Evolutionary conservation across 2,888 invertebrate species (phyloP).

Genomic region (Limnephilus auricula): DNA sequence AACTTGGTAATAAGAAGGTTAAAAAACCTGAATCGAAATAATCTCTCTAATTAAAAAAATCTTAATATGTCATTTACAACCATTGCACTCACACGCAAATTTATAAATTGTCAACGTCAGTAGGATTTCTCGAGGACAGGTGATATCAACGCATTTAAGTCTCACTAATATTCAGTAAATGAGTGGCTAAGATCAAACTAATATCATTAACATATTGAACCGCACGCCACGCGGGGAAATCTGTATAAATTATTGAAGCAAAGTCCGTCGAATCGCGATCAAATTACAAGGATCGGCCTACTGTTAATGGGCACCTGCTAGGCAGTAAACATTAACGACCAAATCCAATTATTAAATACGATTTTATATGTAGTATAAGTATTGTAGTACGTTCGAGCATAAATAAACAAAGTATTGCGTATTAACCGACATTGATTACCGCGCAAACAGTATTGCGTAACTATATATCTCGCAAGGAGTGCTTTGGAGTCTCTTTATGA

Average conservation of each 20-base stretch:
- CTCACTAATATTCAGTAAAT: constrained; percentile 4
- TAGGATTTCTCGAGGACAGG: neutral
- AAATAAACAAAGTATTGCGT: constrained; percentile 38
- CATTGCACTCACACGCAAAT: constrained; percentile 3
- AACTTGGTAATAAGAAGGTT: neutral
- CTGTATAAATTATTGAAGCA: constrained; percentile 40
- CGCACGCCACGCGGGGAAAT: constrained; percentile 28
- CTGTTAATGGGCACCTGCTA: constrained; percentile 37
- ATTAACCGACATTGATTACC: constrained; percentile 12
- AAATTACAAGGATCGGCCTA: constrained; percentile 19
- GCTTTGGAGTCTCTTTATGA: neutral
- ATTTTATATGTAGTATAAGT: constrained; percentile 22
- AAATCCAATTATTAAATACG: constrained; percentile 44
- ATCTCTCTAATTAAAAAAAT: neutral
- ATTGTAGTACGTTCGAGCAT: constrained; percentile 23
- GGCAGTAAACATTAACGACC: constrained; percentile 31
- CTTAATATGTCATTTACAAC: neutral
- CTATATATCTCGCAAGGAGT: neutral
- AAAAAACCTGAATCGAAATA: neutral
- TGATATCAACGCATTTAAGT: neutral
- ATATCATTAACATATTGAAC: constrained; percentile 36
- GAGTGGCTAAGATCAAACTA: constrained; percentile 37
- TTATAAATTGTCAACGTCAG: constrained; percentile 12
- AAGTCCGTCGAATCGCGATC: constrained; percentile 7
- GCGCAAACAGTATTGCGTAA: neutral